Percentiles rank a stretch among this genome's conserved stretches.
Evolutionary conservation across 2,113 vertebrate genomes (phyloP).

Genomic region (Ictalurus punctatus): DNA sequence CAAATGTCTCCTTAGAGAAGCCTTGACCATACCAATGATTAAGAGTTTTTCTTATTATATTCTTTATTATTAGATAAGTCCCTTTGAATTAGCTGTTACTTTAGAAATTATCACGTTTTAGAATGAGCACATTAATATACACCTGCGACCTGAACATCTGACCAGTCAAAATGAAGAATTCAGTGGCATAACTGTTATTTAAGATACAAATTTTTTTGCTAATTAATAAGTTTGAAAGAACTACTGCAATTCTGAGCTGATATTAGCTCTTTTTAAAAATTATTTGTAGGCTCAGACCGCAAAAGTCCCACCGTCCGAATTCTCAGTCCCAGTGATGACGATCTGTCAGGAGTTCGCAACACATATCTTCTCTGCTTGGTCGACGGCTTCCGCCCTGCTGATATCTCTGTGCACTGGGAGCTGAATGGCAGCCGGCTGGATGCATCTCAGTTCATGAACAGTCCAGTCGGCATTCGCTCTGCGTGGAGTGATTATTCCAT

Average conservation of each 20-base stretch:
- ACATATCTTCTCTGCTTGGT: constrained; percentile 60
- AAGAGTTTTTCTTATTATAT: background rate
- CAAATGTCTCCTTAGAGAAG: background rate
- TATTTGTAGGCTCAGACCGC: constrained; percentile 45
- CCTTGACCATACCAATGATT: background rate
- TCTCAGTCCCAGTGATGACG: constrained; percentile 50
- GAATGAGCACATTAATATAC: too few relatives aligned
- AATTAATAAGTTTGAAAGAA: too few relatives aligned
- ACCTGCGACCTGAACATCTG: background rate
- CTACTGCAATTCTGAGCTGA: too few relatives aligned
- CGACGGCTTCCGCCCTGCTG: constrained; percentile 63
- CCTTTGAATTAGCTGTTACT: background rate
- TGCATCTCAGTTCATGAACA: constrained; percentile 53
- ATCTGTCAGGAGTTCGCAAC: constrained; percentile 25
- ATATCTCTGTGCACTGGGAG: constrained; percentile 64
- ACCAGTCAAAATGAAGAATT: background rate
- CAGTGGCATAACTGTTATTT: background rate
- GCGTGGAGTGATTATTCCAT: constrained; percentile 53
- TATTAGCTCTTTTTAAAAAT: background rate
- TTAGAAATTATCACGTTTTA: background rate
- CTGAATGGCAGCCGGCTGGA: constrained; percentile 51
- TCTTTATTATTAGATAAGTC: background rate
- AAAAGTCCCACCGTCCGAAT: constrained; percentile 58
- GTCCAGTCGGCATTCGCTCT: constrained; percentile 46
- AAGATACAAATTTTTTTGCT: too few relatives aligned